Conservation (phyloP, 2,797 vertebrate genomes). For the Cyprinella venusta region DNA sequence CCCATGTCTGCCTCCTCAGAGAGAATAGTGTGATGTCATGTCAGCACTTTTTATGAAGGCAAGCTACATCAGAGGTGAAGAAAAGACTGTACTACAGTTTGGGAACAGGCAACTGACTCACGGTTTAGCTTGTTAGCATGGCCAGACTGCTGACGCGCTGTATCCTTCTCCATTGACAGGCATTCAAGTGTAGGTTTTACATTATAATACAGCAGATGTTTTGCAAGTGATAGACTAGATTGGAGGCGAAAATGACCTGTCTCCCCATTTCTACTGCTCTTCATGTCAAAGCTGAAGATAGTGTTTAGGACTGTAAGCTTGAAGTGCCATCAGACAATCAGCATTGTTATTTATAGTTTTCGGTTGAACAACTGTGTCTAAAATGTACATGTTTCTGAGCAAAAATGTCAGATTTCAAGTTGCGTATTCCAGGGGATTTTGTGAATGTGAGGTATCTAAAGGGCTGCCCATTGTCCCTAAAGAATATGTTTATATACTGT, state of each 20-base stretch:
- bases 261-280: not conserved
- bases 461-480: no score
- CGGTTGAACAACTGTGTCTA: not conserved
- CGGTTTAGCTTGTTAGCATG: not conserved
- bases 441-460: not conserved
- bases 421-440: not conserved
- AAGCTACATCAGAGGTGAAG: not conserved
- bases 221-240: not conserved
- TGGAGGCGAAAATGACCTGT: not conserved
- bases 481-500: not conserved
- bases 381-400: not conserved
- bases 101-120: not conserved
- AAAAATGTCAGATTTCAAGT: not conserved
- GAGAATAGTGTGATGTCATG: constrained; percentile 11
- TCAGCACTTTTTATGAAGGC: not conserved
- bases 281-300: not conserved
- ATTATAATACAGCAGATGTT: not conserved
- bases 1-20: constrained; percentile 7
- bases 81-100: constrained; percentile 7
- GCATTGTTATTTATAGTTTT: not conserved
- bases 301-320: not conserved
- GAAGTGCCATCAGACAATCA: not conserved
- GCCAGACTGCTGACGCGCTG: not conserved
- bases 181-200: not conserved
- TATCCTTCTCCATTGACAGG: not conserved